Evolutionary conservation across 35 echinoderm and acorn worm species (phyloP).

Genomic region (Eucidaris tribuloides): DNA sequence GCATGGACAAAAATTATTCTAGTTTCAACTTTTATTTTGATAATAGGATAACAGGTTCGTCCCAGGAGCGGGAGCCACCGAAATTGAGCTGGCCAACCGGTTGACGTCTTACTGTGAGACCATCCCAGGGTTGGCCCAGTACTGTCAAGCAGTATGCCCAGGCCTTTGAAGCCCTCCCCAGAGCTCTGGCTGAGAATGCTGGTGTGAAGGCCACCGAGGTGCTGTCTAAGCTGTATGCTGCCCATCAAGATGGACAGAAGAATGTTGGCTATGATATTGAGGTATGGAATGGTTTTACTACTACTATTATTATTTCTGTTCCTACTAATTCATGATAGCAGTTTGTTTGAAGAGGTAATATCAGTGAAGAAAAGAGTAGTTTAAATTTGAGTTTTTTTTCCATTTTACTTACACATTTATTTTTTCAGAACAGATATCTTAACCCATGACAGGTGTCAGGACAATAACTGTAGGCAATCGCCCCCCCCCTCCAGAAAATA

Average conservation of each 20-base stretch:
- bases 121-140: constrained; percentile 90
- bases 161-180: constrained; percentile 89
- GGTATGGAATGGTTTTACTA: no score
- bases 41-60: constrained; percentile 78
- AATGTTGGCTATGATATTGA: constrained; percentile 96
- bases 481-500: no score
- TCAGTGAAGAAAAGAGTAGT: no score
- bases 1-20: background rate
- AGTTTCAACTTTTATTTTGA: constrained; percentile 10
- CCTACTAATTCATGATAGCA: no score
- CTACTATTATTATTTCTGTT: no score
- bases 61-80: constrained; percentile 85
- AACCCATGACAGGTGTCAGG: no score
- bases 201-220: constrained; percentile 94
- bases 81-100: constrained; percentile 84
- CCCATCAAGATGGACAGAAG: constrained; percentile 87
- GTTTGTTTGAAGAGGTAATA: no score
- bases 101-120: constrained; percentile 86
- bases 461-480: no score
- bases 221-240: constrained; percentile 89
- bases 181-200: constrained; percentile 84
- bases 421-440: no score
- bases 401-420: no score
- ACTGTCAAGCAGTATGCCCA: constrained; percentile 90
- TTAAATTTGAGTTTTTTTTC: no score